These are phyloP conservation scores for Calyptomena viridis DNA, from an alignment of 2,113 vertebrate species.

Conservation along the genomic window DNA sequence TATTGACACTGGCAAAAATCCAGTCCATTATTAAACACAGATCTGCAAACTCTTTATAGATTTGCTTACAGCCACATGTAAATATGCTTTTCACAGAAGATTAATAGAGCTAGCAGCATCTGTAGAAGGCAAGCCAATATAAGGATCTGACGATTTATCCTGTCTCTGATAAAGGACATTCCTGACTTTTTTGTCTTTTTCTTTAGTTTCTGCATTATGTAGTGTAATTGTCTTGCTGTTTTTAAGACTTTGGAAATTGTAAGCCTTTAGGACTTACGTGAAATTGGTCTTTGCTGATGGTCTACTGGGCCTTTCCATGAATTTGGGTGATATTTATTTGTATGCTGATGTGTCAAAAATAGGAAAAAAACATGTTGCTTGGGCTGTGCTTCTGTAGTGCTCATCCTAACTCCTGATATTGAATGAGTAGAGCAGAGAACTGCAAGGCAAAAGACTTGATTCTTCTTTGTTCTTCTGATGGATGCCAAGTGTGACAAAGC, in stretches of 20 bases:
- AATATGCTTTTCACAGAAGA: constrained; percentile 19
- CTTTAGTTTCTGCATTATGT: not conserved
- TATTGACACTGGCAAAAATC: constrained; percentile 30
- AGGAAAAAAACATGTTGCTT: not conserved
- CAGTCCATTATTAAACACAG: constrained; percentile 16
- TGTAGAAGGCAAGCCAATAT: not conserved
- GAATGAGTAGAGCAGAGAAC: not conserved
- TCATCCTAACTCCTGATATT: not conserved
- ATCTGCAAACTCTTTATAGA: constrained; percentile 6
- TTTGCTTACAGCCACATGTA: constrained; percentile 17
- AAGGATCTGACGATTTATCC: not conserved
- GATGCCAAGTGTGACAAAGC: not conserved
- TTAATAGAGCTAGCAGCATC: not conserved
- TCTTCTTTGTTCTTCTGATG: not conserved
- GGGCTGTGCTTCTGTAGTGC: not conserved
- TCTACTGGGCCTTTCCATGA: not conserved
- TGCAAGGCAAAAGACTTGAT: not conserved
- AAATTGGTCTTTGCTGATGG: not conserved
- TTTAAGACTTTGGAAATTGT: not conserved
- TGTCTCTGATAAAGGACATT: not conserved
- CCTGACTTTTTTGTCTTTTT: not conserved
- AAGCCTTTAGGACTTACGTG: not conserved
- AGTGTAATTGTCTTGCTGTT: not conserved
- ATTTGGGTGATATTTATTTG: not conserved
- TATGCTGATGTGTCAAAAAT: not conserved